phyloP scores from a whole-genome alignment of 2,888 invertebrate genomes.

The Stenichneumon culpator region DNA sequence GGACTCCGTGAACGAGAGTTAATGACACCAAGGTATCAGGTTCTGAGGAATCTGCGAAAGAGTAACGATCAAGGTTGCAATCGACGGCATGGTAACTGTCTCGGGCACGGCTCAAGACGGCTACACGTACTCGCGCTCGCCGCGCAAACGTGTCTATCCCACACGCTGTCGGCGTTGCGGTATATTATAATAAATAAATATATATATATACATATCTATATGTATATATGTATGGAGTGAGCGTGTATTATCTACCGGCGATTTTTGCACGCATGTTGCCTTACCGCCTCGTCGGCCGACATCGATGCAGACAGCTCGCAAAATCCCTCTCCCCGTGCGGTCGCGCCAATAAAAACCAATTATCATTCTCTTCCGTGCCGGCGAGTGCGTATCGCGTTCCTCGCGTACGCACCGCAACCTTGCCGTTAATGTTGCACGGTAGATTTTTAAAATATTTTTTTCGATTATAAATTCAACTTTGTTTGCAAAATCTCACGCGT shows the following conservation, averaged over 20 bases:
- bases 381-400: conserved; percentile 1
- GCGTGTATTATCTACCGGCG: conserved; percentile 23
- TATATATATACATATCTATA: neutral
- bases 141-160: conserved; percentile 27
- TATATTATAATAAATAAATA: conserved; percentile 25
- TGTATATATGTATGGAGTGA: neutral
- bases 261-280: conserved; percentile 35
- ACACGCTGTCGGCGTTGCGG: neutral
- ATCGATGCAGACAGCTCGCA: neutral
- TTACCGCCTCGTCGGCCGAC: conserved; percentile 18
- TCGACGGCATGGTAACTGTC: conserved; percentile 57
- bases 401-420: neutral
- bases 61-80: conserved; percentile 62
- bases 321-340: neutral
- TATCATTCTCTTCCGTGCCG: conserved; percentile 7
- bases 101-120: conserved; percentile 32
- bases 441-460: neutral
- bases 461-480: conserved; percentile 3
- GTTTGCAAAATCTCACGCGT: neutral
- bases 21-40: conserved; percentile 75
- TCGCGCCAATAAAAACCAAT: conserved; percentile 40
- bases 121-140: neutral
- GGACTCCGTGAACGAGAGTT: conserved; percentile 35
- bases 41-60: conserved; percentile 74
- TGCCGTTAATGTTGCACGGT: neutral